Evolutionary conservation across 2,888 invertebrate species (phyloP), one percentile per base, ranked within the genome.

Genomic region (Subacronicta megacephala): DNA sequence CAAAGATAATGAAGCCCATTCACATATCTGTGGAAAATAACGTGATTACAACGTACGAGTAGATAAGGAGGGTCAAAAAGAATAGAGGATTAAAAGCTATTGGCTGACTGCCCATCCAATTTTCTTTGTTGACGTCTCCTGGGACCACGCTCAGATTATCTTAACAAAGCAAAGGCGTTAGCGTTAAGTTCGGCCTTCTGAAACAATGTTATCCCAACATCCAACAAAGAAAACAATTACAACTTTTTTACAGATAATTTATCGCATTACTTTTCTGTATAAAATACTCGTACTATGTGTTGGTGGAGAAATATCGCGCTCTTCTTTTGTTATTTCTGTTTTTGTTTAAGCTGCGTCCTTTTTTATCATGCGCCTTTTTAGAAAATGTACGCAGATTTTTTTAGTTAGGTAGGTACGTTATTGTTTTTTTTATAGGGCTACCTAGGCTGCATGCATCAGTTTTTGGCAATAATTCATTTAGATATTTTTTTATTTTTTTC

Each of bases 101-200:
- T 93, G 93, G 92, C 92, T 85, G 88, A 84, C 90, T 93, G 93
- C 93, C 93, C 92, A 93, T 93, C 93, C 93, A 92, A 94, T 94
- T 91, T 93, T 90, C 93, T 93, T 93, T 93, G 93, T 92, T 92
- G 91, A 92, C 86, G 90, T 90, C 92, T 86, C 90, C 37, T 49
- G 91, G 89, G 92, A 86, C 84, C 83, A 77, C 84, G 84, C 87
- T 83, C 82, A 90, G 92, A 93, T 94, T 90, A 93, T 93, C 92
- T 90, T 89, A 93, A 90, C 92, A 93, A 92, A 90, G 89, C 90
- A 84, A 89, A 88, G 86, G 84, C 85, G 82, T 79, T 72, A 72
- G 70, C 75, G 81, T 83, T 76, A 84, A 89, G 83, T 75, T 74
- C 55, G 59, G 65, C 68, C 70, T 71, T 80, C 81, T 73, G 77